Evolutionary conservation across 2,797 vertebrate species (phyloP).

Genomic region (Propithecus deckenii): DNA sequence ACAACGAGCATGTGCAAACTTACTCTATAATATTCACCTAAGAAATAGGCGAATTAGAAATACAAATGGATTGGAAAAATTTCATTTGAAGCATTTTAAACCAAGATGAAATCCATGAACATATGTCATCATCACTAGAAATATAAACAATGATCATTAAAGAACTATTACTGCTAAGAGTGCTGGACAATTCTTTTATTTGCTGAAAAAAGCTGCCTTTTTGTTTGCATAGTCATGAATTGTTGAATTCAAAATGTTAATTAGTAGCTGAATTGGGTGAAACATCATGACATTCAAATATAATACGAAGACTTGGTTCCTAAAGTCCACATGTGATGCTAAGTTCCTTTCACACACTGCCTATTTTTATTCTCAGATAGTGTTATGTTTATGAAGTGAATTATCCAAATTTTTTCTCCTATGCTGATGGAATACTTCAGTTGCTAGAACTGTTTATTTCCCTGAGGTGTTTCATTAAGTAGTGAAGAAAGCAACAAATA

Average conservation of each 20-base stretch:
- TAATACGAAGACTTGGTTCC: neutral
- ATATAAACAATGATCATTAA: neutral
- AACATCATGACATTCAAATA: neutral
- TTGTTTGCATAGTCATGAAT: neutral
- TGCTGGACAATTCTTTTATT: neutral
- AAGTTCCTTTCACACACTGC: neutral
- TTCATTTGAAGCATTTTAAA: neutral
- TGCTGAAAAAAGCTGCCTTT: neutral
- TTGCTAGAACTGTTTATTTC: conserved; percentile 25
- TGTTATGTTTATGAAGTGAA: conserved; percentile 38
- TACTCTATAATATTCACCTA: neutral
- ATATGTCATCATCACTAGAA: neutral
- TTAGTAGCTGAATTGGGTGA: neutral
- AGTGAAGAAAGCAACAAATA: neutral
- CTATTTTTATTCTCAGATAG: neutral
- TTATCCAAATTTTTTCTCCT: conserved; percentile 11
- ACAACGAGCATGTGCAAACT: neutral
- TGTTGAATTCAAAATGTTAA: neutral
- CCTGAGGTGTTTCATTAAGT: conserved; percentile 39
- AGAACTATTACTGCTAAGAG: neutral
- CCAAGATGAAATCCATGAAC: neutral
- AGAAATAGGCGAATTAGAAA: neutral
- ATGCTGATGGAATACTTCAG: neutral
- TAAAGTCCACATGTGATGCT: neutral
- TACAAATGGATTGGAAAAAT: neutral